Evolutionary conservation across 2,888 invertebrate species (phyloP), one percentile per base, ranked within the genome.

Genomic region (Chymomyza caudatula): DNA sequence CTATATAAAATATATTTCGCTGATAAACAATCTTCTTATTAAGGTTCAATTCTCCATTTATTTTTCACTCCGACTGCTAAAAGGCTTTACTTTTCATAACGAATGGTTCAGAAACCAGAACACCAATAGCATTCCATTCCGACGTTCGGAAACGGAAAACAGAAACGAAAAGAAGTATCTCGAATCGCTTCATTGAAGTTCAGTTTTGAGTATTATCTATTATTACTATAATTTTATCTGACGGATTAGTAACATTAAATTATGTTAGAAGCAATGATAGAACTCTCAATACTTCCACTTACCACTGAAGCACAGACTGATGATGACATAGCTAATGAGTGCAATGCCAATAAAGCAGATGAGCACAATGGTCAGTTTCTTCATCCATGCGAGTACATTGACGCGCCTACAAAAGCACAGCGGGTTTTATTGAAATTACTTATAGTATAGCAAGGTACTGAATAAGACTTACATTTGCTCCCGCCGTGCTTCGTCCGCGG

Each of bases 301-400:
- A 89, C 89, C 89, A 71, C 87, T 89, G 62, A 89, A 88, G 56
- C 87, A 88, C n/a, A 89, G 79, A 67, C 88, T 89, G 67, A 89
- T 86, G 66, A 89, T 86, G 68, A 89, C 88, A 52, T 89, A 89
- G 74, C 88, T 83, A 23, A 89, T 89, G 70, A 89, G 76, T 42
- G 89, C 88, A 55, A 89, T 81, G 42, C 89, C 89, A 63, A 89
- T 83, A 57, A 89, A 89, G 67, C 89, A 89, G 71, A 89, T 89
- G 25, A 89, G 69, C 54, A 85, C 87, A 60, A 89, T 89, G 67
- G 89, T 89, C 62, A 89, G 73, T 66, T 89, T 88, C 69, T 89
- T 89, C 88, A 89, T 89, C 88, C 89, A 88, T 77, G 86, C 88
- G 69, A 89, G 71, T 11, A 89, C 63, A 61, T 85, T 88, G 47